Base-by-base conservation (phyloP, 2,797 vertebrate genomes). In the Decapterus maruadsi region DNA sequence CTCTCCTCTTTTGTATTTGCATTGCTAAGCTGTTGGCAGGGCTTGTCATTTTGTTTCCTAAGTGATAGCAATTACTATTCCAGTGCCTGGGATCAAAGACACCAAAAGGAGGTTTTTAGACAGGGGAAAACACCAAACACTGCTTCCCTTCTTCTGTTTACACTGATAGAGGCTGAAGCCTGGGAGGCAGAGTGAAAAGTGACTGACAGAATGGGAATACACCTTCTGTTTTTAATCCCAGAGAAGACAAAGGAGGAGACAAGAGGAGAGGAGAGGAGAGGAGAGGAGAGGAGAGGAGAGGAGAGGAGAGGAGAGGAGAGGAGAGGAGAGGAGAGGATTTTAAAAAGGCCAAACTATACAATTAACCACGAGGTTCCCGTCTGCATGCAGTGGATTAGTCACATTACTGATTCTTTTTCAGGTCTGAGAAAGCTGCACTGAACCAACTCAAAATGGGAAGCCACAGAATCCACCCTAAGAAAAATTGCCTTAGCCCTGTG, bases 191-290 rank as follows among this genome's bases (percentile, higher is more conserved):
- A 78, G 29, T 29, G 20, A 48, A 42, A 42, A 42, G 64, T 84
- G 90, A 92, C 76, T 93, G 91, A 91, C 92, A 91, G 87, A 93
- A 93, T 91, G 85, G 67, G 89, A 91, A 84, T 91, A 87, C 84
- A 88, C 81, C 87, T 80, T 85, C 20, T 81, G 84, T 78, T 84
- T 90, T 90, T 83, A 88, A 88, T 85, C 78, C 81, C 72, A 43
- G 36, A 60, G 81, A 80, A 60, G 48, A 13, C 38, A 6, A 19
- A 48, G 70, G 0, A 48, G n/a, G 42, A 20, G 31, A 53, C 22
- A 29, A 8, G 54, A 60, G 17, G 46, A 67, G 38, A 63, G 48
- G 31, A 43, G 36, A 60, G 81, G 78, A 59, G 43, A 13, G 42
- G 7, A 70, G n/a, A 48, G 70, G 1, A 9, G 38, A 63, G 1